These are phyloP conservation scores for Ommatoiulus sabulosus DNA, from an alignment of 2,888 invertebrate genomes.

Conservation along the genomic window DNA sequence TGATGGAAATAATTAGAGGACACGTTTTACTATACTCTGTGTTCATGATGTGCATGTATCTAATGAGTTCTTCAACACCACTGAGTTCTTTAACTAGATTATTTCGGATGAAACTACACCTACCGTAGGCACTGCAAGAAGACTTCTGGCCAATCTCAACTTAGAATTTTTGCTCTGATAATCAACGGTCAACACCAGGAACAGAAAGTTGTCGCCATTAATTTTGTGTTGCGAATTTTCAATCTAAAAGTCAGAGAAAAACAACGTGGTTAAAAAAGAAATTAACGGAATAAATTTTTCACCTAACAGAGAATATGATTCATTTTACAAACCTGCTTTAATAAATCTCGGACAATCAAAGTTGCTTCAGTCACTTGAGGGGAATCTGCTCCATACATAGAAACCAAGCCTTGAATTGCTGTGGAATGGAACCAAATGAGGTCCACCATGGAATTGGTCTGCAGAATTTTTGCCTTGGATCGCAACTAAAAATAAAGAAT, in stretches of 20 bases:
- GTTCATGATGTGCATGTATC: no score
- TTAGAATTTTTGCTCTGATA: conserved; percentile 50
- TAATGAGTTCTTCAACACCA: no score
- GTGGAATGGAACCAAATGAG: conserved; percentile 74
- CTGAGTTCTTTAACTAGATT: no score
- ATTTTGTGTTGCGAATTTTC: conserved; percentile 7
- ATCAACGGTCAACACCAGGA: conserved; percentile 52
- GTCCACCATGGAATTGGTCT: conserved; percentile 72
- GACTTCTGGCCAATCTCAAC: conserved; percentile 55
- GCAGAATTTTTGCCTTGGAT: conserved; percentile 45
- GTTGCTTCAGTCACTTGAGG: conserved; percentile 70
- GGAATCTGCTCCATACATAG: conserved; percentile 77
- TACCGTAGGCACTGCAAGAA: conserved; percentile 49
- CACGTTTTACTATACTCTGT: no score
- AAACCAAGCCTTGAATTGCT: conserved; percentile 75
- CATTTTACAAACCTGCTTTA: conserved; percentile 43
- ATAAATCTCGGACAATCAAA: conserved; percentile 69
- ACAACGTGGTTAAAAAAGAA: background rate
- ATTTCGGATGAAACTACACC: background rate
- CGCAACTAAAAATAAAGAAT: conserved; percentile 50
- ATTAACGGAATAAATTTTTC: background rate
- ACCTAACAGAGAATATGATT: background rate
- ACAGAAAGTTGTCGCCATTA: conserved; percentile 46
- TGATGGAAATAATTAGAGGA: no score
- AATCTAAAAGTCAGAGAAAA: conserved; percentile 26